Evolutionary conservation across 2,888 invertebrate genomes (phyloP), one percentile per base, ranked within the genome.

Genomic region (Luffia ferchaultella): DNA sequence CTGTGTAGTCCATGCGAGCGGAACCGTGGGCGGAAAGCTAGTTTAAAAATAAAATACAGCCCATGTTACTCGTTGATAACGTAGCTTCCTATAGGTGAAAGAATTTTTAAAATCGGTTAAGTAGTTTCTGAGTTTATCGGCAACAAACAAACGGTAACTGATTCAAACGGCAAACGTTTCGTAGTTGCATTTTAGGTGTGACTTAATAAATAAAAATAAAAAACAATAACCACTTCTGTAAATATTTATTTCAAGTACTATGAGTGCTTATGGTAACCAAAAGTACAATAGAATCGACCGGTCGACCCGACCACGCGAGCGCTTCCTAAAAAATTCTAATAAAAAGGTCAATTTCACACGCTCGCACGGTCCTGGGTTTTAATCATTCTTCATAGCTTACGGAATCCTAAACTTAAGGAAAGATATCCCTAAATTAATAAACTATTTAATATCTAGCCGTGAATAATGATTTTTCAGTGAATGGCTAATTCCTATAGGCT

Each of bases 241-340:
- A 82, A 83, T 83, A 83, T 83, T 76, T 82, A 83, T 80, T 83
- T 82, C 76, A 79, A 82, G 78, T 82, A 82, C 77, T 77, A 77
- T 74, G 68, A 71, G 73, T 72, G 74, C 73, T 80, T 80, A 82
- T 79, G 83, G 83, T 83, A 83, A 83, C 83, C 80, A 82, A 82
- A 80, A 76, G 79, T 82, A 80, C 79, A 80, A n/a, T n/a, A n/a
- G n/a, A n/a, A 30, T 30, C 30, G 30, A 30, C 30, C 3, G 30
- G 30, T 7, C 12, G 30, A 7, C 12, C 12, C 30, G 30, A 30
- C 12, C 30, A 12, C 30, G 30, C 30, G 30, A 30, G 30, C 30
- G 30, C 12, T 30, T 12, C 12, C 30, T 3, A 30, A 3, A 30
- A 30, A 30, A 7, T 12, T 30, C 30, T 12, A 30, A 30, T 30